phyloP scores from a whole-genome alignment of 2,797 vertebrate genomes.

The Bucorvus abyssinicus region DNA sequence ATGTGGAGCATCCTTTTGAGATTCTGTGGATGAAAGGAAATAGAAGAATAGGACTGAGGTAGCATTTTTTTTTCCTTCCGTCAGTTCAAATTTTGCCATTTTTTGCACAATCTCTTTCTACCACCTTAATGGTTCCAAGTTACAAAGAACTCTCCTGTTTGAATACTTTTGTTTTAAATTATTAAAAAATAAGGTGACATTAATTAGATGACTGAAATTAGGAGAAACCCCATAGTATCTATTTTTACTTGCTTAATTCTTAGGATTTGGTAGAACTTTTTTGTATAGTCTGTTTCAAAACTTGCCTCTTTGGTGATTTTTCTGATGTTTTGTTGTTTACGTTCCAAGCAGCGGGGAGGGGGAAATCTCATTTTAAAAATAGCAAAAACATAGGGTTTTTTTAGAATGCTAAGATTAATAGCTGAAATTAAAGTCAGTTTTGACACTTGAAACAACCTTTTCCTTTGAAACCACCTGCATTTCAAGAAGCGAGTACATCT shows the following conservation, averaged over 20 bases:
- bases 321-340: background rate
- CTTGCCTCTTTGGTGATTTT: background rate
- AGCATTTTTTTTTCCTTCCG: background rate
- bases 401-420: constrained; percentile 11
- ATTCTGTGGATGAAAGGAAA: background rate
- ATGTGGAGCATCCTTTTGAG: background rate
- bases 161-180: background rate
- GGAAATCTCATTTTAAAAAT: background rate
- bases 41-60: background rate
- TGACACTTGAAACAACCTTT: constrained; percentile 16
- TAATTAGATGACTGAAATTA: background rate
- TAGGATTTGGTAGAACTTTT: background rate
- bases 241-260: background rate
- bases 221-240: background rate
- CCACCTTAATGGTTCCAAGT: background rate
- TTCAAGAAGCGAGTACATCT: constrained; percentile 2
- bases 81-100: background rate
- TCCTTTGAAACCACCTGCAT: constrained; percentile 15
- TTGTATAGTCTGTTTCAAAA: background rate
- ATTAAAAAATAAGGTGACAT: background rate
- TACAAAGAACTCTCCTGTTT: background rate
- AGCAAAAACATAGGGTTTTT: background rate
- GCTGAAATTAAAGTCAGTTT: background rate
- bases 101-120: background rate
- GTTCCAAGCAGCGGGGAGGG: background rate